A percentile compares a stretch with the other conserved stretches of the same genome.
phyloP scores from a whole-genome alignment of 2,888 invertebrate genomes.

The Drosophila longiperda region DNA sequence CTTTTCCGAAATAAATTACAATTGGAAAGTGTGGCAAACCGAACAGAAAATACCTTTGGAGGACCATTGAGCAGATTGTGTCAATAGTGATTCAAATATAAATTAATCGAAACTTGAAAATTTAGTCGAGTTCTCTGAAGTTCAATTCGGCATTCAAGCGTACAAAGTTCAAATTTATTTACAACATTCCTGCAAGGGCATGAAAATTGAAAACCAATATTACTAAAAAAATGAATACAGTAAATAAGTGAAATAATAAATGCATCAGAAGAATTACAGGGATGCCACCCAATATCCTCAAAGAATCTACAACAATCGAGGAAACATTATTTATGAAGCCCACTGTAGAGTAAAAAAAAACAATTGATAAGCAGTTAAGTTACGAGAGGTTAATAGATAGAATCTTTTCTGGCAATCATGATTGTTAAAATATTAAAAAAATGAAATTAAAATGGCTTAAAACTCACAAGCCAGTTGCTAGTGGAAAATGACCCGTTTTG shows the following conservation, averaged over 20 bases:
- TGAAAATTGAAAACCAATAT: neutral
- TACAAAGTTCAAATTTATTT: neutral
- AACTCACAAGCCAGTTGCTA: conserved; percentile 10
- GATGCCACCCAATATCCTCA: neutral
- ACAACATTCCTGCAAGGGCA: conserved; percentile 8
- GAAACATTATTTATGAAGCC: neutral
- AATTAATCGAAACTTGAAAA: neutral
- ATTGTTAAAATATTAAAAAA: conserved; percentile 39
- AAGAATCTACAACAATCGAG: neutral
- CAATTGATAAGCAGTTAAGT: conserved; percentile 6
- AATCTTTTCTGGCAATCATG: conserved; percentile 50
- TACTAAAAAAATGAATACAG: neutral
- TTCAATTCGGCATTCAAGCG: neutral
- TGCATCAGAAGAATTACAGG: neutral
- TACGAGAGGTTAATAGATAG: conserved; percentile 27
- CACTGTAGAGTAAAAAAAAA: conserved; percentile 9
- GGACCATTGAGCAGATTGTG: neutral
- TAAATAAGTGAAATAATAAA: neutral
- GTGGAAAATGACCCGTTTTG: conserved; percentile 19
- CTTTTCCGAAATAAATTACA: neutral
- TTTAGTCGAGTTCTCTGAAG: neutral
- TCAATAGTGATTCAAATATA: neutral
- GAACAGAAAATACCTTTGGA: conserved; percentile 24
- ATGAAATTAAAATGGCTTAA: neutral
- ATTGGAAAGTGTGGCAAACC: conserved; percentile 6